Evolutionary conservation across 2,797 vertebrate genomes (phyloP).

Genomic region (Oryzias dopingdopingensis): DNA sequence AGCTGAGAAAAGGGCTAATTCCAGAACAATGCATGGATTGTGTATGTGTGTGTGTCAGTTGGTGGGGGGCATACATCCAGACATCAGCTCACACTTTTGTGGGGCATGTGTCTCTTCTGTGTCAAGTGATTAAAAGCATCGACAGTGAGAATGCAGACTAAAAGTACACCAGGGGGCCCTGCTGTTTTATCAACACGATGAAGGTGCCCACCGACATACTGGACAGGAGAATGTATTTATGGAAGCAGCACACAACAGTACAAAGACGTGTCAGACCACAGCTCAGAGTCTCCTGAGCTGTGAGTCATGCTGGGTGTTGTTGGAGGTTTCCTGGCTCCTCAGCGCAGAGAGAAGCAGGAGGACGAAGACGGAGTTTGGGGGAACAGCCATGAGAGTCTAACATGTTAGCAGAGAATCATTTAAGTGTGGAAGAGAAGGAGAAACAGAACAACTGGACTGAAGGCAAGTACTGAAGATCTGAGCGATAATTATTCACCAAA

Average conservation of each 20-base stretch:
- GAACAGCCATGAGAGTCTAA: conserved; percentile 47
- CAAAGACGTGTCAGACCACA: conserved; percentile 17
- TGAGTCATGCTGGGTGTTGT: conserved; percentile 59
- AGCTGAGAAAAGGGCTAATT: too few relatives aligned
- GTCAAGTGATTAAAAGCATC: conserved; percentile 65
- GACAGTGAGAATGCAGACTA: conserved; percentile 14
- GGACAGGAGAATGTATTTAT: conserved; percentile 35
- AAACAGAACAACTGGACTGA: conserved; percentile 15
- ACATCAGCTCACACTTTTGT: conserved; percentile 52
- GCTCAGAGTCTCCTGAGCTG: conserved; percentile 37
- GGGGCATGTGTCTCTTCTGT: conserved; percentile 65
- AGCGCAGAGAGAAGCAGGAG: conserved; percentile 18
- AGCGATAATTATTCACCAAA: not conserved
- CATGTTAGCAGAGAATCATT: conserved; percentile 46
- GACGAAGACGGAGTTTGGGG: conserved; percentile 8
- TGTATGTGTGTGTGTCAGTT: conserved; percentile 5
- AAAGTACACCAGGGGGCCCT: conserved; percentile 26
- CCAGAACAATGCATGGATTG: too few relatives aligned
- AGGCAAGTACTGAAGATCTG: conserved; percentile 44
- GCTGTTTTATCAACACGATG: conserved; percentile 27
- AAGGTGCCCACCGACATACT: not conserved
- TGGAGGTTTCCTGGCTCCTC: conserved; percentile 48
- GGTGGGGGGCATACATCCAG: conserved; percentile 12
- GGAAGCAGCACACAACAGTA: conserved; percentile 27
- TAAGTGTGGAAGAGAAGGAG: conserved; percentile 21